A percentile compares a stretch with the other conserved stretches of the same genome.
These are phyloP conservation scores for Vultur gryphus DNA, from an alignment of 2,797 vertebrate genomes.

Conservation along the genomic window DNA sequence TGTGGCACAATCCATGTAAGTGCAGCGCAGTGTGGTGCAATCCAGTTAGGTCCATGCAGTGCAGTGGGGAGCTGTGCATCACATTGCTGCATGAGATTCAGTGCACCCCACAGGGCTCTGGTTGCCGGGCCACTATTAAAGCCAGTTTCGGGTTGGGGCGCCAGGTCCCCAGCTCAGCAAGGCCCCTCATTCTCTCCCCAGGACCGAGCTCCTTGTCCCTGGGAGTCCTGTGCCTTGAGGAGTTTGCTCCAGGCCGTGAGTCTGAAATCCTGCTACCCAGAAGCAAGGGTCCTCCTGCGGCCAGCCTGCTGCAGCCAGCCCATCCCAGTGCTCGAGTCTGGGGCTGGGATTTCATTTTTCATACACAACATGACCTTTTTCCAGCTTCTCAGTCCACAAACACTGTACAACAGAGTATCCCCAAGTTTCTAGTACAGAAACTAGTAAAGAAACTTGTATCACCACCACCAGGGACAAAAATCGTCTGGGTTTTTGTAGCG, in stretches of 20 bases:
- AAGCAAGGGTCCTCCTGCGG: neutral
- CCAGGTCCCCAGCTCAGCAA: neutral
- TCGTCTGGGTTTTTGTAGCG: neutral
- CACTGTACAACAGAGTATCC: neutral
- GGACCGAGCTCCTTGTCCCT: too few relatives aligned
- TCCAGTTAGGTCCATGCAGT: too few relatives aligned
- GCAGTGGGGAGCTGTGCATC: neutral
- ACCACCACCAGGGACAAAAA: neutral
- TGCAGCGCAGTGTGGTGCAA: neutral
- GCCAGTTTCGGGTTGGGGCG: fast-evolving
- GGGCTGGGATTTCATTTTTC: neutral
- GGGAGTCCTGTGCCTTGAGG: neutral
- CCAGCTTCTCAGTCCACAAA: neutral
- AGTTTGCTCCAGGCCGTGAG: neutral
- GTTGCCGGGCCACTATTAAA: neutral
- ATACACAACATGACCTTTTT: fast-evolving
- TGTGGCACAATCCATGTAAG: neutral
- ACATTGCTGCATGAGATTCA: fast-evolving
- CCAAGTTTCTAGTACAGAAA: neutral
- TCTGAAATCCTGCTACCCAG: neutral
- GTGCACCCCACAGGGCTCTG: neutral
- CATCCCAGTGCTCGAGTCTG: fast-evolving
- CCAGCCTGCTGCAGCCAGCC: neutral
- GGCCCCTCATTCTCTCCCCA: neutral
- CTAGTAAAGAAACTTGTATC: neutral